Conservation (phyloP, 2,797 vertebrate species). For the Scarus forsteni region DNA sequence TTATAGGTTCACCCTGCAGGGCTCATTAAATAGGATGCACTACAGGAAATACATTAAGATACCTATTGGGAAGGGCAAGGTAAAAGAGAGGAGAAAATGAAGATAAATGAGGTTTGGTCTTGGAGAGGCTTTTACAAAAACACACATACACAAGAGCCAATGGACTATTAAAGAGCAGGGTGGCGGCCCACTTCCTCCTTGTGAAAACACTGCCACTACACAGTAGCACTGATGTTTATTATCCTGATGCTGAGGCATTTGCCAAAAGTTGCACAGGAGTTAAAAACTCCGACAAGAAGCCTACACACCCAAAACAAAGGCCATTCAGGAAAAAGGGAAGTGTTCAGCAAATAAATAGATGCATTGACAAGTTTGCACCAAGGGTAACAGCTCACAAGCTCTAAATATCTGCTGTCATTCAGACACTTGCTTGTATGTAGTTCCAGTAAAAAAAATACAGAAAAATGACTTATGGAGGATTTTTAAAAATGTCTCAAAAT, state of each 20-base stretch:
- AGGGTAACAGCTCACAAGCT: neutral
- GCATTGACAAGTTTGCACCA: slow-evolving; percentile 11
- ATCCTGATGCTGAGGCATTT: slow-evolving; percentile 43
- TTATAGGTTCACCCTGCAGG: neutral
- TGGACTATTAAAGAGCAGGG: slow-evolving; percentile 41
- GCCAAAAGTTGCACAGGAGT: slow-evolving; percentile 37
- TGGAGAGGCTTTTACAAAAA: slow-evolving; percentile 8
- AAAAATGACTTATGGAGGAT: neutral
- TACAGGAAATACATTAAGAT: slow-evolving; percentile 31
- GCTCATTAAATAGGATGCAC: slow-evolving; percentile 15
- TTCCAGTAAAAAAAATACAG: neutral
- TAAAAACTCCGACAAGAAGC: slow-evolving; percentile 25
- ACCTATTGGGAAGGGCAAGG: slow-evolving; percentile 12
- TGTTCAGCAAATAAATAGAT: slow-evolving; percentile 2
- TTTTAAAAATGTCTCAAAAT: neutral
- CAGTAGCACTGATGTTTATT: slow-evolving; percentile 51
- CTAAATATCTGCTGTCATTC: too few relatives aligned
- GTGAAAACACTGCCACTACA: slow-evolving; percentile 57
- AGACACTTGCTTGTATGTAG: too few relatives aligned
- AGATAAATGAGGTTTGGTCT: slow-evolving; percentile 45
- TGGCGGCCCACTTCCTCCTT: slow-evolving; percentile 44
- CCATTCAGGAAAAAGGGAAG: slow-evolving; percentile 32
- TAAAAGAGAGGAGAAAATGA: slow-evolving; percentile 46
- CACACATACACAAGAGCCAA: neutral
- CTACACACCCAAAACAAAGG: slow-evolving; percentile 41